These are phyloP conservation scores for Gobio occitaniae DNA, from an alignment of 2,797 vertebrate species.

Conservation along the genomic window DNA sequence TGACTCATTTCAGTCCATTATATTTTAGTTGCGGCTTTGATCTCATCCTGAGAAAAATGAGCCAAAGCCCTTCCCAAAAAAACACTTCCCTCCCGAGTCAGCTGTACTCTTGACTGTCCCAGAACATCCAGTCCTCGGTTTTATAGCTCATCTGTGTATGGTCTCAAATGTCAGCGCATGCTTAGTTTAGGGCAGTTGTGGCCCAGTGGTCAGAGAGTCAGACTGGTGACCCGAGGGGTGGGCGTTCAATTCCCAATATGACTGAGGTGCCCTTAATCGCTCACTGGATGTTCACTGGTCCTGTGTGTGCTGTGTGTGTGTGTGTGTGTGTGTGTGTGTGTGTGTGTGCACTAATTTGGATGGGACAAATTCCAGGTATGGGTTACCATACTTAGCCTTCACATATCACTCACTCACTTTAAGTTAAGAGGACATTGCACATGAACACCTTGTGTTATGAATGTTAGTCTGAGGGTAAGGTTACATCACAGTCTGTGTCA, in stretches of 20 bases:
- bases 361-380: no score
- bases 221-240: no score
- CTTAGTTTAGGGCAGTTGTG: neutral
- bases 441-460: neutral
- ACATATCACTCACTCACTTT: no score
- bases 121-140: constrained; percentile 6
- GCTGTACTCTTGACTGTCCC: constrained; percentile 9
- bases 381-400: no score
- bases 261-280: no score
- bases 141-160: neutral
- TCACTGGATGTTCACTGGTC: no score
- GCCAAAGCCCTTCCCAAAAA: neutral
- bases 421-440: no score
- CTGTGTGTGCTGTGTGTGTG: no score
- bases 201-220: no score
- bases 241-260: no score
- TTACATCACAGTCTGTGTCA: neutral
- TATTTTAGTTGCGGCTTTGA: constrained; percentile 14
- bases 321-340: no score
- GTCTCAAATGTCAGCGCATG: constrained; percentile 26
- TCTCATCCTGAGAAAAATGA: constrained; percentile 15
- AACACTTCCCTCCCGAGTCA: neutral
- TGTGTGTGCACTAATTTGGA: no score
- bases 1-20: constrained; percentile 68
- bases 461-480: neutral